A percentile compares a stretch with the other conserved stretches of the same genome.
phyloP scores from a whole-genome alignment of 92 coral and sea anemone genomes.

The Muricea muricata region DNA sequence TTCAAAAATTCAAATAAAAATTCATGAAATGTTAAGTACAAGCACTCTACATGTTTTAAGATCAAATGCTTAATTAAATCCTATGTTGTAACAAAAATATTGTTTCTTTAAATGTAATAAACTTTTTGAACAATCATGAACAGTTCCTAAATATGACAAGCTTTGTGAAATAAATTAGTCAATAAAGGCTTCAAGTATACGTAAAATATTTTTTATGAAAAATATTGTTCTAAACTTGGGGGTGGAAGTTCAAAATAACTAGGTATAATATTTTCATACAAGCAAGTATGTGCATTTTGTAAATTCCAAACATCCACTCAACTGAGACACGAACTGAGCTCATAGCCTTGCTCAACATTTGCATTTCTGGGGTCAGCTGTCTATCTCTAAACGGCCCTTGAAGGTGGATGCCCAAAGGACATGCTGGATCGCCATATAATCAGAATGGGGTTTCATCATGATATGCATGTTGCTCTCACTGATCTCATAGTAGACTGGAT shows the following conservation, averaged over 20 bases:
- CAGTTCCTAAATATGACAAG: not conserved
- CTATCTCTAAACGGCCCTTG: not conserved
- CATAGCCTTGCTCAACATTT: conserved; percentile 3
- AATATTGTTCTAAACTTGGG: conserved; percentile 24
- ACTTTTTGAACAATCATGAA: not conserved
- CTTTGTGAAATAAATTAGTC: no score
- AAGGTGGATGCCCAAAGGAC: not conserved
- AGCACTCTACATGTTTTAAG: no score
- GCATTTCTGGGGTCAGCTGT: conserved; percentile 26
- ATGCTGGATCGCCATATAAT: not conserved
- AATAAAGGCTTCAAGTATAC: no score
- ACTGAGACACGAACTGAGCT: no score
- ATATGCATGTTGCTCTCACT: not conserved
- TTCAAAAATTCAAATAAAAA: no score
- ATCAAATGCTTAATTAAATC: no score
- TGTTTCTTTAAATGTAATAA: not conserved
- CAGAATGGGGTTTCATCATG: not conserved
- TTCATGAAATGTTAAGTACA: no score
- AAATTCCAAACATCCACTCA: conserved; percentile 49
- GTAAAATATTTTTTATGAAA: not conserved
- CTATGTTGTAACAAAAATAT: not conserved
- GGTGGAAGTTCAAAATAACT: conserved; percentile 27
- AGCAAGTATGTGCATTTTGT: conserved; percentile 43
- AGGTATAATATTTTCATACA: conserved; percentile 41
- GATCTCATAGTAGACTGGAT: no score